Percentiles rank a stretch among this genome's conserved stretches.
Conservation (phyloP, 2,113 vertebrate species). For the Chauna torquata region DNA sequence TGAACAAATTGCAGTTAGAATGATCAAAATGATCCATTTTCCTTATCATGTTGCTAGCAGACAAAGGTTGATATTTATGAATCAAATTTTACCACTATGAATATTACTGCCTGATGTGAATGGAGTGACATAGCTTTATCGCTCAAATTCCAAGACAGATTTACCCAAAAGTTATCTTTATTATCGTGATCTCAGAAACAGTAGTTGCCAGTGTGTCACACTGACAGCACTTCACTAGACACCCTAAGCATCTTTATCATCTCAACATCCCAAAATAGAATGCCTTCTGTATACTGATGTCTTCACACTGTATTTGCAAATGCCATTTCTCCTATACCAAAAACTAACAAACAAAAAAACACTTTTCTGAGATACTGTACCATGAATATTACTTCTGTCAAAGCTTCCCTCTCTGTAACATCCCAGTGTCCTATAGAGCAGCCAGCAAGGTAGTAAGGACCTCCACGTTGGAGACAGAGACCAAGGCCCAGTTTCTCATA, state of each 20-base stretch:
- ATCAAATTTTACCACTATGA: constrained; percentile 23
- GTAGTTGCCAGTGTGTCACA: background rate
- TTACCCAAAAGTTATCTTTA: constrained; percentile 28
- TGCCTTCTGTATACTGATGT: background rate
- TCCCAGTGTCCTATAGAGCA: too few relatives aligned
- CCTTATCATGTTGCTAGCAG: constrained; percentile 25
- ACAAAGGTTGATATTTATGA: background rate
- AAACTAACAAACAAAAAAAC: background rate
- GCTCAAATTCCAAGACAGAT: constrained; percentile 47
- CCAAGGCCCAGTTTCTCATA: background rate
- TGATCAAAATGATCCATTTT: constrained; percentile 57
- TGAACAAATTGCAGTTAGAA: constrained; percentile 65
- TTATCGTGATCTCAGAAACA: constrained; percentile 32
- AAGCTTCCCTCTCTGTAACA: background rate
- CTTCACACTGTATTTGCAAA: background rate
- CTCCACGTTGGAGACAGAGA: background rate
- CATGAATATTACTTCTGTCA: background rate
- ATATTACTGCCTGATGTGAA: background rate
- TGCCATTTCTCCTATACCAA: background rate
- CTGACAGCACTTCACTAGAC: background rate
- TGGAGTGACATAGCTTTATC: background rate
- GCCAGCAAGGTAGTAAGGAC: background rate
- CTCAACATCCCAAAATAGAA: constrained; percentile 20
- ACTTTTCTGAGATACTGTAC: background rate
- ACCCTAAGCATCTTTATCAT: constrained; percentile 20